phyloP scores from a whole-genome alignment of 53 echinoderm and acorn worm genomes.

The Mesocentrotus franciscanus region DNA sequence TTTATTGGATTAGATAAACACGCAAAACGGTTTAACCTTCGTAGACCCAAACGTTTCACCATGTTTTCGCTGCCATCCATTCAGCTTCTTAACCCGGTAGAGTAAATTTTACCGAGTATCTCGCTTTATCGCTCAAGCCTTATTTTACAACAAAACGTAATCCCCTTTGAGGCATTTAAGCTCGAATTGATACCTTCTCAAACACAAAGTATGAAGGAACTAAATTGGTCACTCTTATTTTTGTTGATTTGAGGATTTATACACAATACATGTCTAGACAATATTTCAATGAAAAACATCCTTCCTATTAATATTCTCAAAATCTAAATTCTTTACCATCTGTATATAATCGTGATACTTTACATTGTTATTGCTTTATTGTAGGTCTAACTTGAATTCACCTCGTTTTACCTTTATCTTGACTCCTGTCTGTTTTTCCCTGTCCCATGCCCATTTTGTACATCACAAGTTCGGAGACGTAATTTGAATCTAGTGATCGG shows the following conservation, averaged over 20 bases:
- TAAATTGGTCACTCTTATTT: neutral
- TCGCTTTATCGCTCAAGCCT: neutral
- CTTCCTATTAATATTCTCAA: too few species aligned
- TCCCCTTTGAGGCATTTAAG: neutral
- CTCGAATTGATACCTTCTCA: neutral
- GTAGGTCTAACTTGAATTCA: too few species aligned
- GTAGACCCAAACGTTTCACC: neutral
- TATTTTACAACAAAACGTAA: neutral
- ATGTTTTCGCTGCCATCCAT: neutral
- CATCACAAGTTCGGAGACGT: too few species aligned
- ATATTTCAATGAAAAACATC: neutral
- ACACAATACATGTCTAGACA: neutral
- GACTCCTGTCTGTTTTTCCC: too few species aligned
- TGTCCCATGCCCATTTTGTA: too few species aligned
- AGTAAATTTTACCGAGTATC: neutral
- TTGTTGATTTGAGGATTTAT: neutral
- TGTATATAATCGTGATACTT: too few species aligned
- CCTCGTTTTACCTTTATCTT: too few species aligned
- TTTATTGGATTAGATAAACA: conserved; percentile 19
- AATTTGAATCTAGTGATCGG: too few species aligned
- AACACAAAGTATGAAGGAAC: neutral
- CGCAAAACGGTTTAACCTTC: conserved; percentile 23
- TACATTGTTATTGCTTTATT: too few species aligned
- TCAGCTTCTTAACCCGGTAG: neutral
- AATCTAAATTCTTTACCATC: too few species aligned